These are phyloP conservation scores for Deroptyus accipitrinus DNA, from an alignment of 2,113 vertebrate genomes.

Conservation along the genomic window DNA sequence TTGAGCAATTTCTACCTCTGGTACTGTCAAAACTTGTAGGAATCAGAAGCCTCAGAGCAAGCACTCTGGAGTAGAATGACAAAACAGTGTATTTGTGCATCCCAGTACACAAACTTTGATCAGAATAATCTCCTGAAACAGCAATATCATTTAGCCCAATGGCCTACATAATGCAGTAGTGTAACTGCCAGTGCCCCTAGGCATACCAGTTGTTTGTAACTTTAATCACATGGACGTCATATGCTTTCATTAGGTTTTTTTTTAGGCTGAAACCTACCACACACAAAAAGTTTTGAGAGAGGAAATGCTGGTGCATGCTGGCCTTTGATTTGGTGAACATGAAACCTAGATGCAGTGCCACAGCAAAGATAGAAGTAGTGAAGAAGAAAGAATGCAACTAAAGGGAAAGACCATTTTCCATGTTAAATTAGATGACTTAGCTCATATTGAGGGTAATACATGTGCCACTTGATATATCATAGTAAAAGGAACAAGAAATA, in stretches of 20 bases:
- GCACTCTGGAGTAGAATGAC: rapidly evolving
- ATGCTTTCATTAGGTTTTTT: not conserved
- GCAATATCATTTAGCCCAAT: not conserved
- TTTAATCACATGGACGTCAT: not conserved
- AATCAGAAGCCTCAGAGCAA: not conserved
- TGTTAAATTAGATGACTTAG: not conserved
- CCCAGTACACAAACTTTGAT: not conserved
- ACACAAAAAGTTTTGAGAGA: not conserved
- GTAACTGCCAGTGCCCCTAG: not conserved
- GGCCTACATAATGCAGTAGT: not conserved
- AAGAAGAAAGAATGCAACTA: not conserved
- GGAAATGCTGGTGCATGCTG: not conserved
- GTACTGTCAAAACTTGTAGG: not conserved
- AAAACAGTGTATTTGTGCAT: not conserved
- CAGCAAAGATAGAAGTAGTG: not conserved
- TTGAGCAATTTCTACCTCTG: not conserved
- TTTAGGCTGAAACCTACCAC: not conserved
- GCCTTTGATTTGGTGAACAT: not conserved
- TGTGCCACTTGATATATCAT: not conserved
- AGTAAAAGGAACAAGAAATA: not conserved
- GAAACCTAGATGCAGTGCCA: not conserved
- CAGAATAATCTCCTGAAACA: not conserved
- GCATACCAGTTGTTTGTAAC: not conserved
- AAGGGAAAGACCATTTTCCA: not conserved
- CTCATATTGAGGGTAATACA: not conserved